phyloP scores from a whole-genome alignment of 2,888 invertebrate genomes.

The Ormyrus thymus region DNA sequence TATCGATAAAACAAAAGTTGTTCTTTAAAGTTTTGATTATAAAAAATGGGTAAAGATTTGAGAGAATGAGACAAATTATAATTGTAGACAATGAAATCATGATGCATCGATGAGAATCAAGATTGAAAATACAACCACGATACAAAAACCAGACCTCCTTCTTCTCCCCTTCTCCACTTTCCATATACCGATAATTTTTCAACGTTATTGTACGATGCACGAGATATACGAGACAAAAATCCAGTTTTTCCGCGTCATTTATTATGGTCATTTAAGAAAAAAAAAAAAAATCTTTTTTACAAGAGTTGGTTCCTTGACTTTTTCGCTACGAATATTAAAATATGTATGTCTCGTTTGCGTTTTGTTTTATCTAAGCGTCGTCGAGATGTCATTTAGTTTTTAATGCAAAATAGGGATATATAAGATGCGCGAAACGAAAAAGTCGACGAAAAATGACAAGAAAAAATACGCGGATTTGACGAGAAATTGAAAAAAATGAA shows the following conservation, averaged over 20 bases:
- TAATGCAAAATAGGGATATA: slow-evolving; percentile 44
- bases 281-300: slow-evolving; percentile 46
- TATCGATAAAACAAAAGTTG: slow-evolving; percentile 40
- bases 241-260: slow-evolving; percentile 39
- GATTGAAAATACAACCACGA: slow-evolving; percentile 54
- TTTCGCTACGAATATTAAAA: slow-evolving; percentile 52
- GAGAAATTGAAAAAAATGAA: slow-evolving; percentile 51
- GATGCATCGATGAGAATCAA: slow-evolving; percentile 55
- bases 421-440: slow-evolving; percentile 59
- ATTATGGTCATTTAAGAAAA: slow-evolving; percentile 40
- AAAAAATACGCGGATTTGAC: slow-evolving; percentile 50
- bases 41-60: slow-evolving; percentile 53
- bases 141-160: slow-evolving; percentile 52
- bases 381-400: slow-evolving; percentile 50
- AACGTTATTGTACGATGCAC: slow-evolving; percentile 51
- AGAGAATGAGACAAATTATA: slow-evolving; percentile 47
- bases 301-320: slow-evolving; percentile 50
- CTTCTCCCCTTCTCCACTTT: slow-evolving; percentile 38
- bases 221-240: slow-evolving; percentile 36
- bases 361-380: slow-evolving; percentile 40
- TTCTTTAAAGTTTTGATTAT: slow-evolving; percentile 60
- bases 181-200: slow-evolving; percentile 31
- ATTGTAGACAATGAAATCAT: slow-evolving; percentile 54
- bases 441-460: slow-evolving; percentile 50
- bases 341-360: slow-evolving; percentile 52